Percentiles rank a stretch among this genome's conserved stretches.
These are phyloP conservation scores for Papilio demoleus DNA, from an alignment of 2,888 invertebrate species.

Conservation along the genomic window DNA sequence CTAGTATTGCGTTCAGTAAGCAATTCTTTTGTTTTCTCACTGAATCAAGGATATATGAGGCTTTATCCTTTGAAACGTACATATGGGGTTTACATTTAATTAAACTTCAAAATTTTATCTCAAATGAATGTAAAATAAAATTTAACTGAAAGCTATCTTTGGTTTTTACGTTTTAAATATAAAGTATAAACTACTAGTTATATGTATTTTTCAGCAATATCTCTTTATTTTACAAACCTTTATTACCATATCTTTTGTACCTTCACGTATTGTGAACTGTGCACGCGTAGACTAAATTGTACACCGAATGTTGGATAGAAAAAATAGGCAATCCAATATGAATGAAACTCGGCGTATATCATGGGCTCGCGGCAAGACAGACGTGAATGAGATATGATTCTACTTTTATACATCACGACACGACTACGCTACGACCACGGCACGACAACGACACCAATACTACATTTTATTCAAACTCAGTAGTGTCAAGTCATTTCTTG, in stretches of 20 bases:
- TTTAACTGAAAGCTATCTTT: too few relatives aligned
- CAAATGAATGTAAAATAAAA: too few relatives aligned
- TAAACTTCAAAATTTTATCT: constrained; percentile 2
- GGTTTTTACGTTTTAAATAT: too few relatives aligned
- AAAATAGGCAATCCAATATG: constrained; percentile 52
- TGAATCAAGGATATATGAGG: constrained; percentile 27
- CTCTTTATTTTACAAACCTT: not conserved
- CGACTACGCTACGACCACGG: constrained; percentile 34
- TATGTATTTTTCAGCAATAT: constrained; percentile 1
- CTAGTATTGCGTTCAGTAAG: constrained; percentile 53
- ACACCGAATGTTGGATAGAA: constrained; percentile 25
- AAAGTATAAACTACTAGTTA: too few relatives aligned
- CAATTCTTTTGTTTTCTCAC: constrained; percentile 48
- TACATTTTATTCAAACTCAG: too few relatives aligned
- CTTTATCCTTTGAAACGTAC: constrained; percentile 28
- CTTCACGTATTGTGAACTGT: constrained; percentile 5
- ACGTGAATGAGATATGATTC: constrained; percentile 54
- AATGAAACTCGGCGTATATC: constrained; percentile 49
- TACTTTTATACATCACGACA: constrained; percentile 44
- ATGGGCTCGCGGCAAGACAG: constrained; percentile 50
- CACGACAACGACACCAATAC: too few relatives aligned
- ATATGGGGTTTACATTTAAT: constrained; percentile 17
- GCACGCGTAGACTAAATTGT: constrained; percentile 28
- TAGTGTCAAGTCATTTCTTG: not conserved
- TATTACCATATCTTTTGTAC: constrained; percentile 24